Evolutionary conservation across 30 jellyfish, hydroid and myxozoan genomes (phyloP).

Genomic region (Chironex yamaguchii): DNA sequence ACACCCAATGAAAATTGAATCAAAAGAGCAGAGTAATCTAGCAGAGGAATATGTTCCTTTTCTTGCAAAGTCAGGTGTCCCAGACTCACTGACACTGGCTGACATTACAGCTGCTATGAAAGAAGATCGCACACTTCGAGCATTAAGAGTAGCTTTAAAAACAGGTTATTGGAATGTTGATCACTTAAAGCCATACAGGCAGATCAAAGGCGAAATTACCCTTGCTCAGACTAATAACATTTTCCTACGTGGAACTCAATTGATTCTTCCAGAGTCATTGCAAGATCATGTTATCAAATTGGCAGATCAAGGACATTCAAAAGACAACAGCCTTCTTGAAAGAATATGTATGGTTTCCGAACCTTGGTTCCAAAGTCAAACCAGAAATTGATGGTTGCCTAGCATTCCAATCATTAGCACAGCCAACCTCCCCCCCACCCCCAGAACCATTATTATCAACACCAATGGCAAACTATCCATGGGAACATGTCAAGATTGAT

Average conservation of each 20-base stretch:
- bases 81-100: no score
- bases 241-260: slow-evolving; percentile 26
- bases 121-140: no score
- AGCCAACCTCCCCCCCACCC: slow-evolving; percentile 16
- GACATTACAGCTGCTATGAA: no score
- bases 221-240: slow-evolving; percentile 8
- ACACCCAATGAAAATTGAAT: not conserved
- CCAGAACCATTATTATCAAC: slow-evolving; percentile 17
- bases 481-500: slow-evolving; percentile 14
- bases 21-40: slow-evolving; percentile 1
- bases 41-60: no score
- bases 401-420: not conserved
- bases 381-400: not conserved
- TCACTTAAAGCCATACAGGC: slow-evolving; percentile 6
- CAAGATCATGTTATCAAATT: slow-evolving; percentile 36
- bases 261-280: slow-evolving; percentile 39
- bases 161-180: slow-evolving; percentile 33
- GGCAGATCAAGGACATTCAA: slow-evolving; percentile 59
- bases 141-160: slow-evolving; percentile 17
- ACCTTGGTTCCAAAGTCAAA: slow-evolving; percentile 1
- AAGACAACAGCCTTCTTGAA: slow-evolving; percentile 37
- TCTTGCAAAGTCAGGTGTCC: no score
- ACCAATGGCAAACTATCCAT: slow-evolving; percentile 16
- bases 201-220: slow-evolving; percentile 9
- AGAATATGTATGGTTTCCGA: slow-evolving; percentile 51